Evolutionary conservation across 1,140 invertebrate genomes (phyloP).

Genomic region (Caenorhabditis remanei): DNA sequence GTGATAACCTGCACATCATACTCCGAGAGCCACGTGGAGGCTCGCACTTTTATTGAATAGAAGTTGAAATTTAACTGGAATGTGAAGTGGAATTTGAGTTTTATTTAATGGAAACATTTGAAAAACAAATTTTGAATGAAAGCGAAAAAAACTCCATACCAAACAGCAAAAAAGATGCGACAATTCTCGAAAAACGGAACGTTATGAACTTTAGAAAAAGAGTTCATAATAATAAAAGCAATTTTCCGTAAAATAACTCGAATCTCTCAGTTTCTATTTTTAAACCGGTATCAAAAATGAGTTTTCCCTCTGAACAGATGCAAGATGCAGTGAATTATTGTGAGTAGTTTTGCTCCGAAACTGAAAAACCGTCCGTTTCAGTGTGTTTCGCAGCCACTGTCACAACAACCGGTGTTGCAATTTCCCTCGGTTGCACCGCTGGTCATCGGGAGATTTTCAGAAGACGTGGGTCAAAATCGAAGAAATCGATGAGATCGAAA

Average conservation of each 20-base stretch:
- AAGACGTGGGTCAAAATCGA: conserved; percentile 1
- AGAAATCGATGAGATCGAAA: background rate
- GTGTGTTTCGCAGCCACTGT: conserved; percentile 3
- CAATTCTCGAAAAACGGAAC: too few relatives aligned
- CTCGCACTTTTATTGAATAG: too few relatives aligned
- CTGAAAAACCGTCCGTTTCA: background rate
- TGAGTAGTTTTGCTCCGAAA: background rate
- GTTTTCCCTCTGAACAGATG: background rate
- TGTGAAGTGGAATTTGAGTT: too few relatives aligned
- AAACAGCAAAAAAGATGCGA: too few relatives aligned
- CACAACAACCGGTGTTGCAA: background rate
- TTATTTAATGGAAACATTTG: too few relatives aligned
- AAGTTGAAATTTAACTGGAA: too few relatives aligned
- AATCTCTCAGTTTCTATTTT: conserved; percentile 4
- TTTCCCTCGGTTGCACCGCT: background rate
- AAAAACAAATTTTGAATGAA: too few relatives aligned
- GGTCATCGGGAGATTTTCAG: conserved; percentile 8
- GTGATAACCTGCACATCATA: background rate
- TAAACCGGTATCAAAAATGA: background rate
- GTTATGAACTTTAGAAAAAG: too few relatives aligned
- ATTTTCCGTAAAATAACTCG: background rate
- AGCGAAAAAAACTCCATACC: too few relatives aligned
- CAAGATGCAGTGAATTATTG: conserved; percentile 5
- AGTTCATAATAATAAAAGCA: too few relatives aligned
- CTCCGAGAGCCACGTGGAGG: background rate